Evolutionary conservation across 1,140 invertebrate genomes (phyloP), one percentile per base, ranked within the genome.

Genomic region (Drosophila chauvacae): DNA sequence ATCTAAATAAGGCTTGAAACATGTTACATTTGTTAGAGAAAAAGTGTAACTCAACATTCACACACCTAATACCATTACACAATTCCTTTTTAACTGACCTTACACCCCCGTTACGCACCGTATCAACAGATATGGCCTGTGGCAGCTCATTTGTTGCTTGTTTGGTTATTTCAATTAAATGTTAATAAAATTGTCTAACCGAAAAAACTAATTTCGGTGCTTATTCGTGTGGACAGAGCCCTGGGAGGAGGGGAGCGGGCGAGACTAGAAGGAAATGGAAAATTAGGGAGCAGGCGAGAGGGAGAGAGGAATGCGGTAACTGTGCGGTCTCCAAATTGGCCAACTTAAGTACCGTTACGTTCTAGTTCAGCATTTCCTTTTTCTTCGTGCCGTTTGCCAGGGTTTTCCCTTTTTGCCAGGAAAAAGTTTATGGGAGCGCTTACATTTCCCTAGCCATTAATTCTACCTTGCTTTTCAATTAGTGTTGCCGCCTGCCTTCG

Each of bases 291-390:
- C 42, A 4, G 10, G 18, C 6, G 14, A 39, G 2, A n/a, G 7
- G 5, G 42, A 14, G 42, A 35, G 23, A 20, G 26, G n/a, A 11
- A 50, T 50, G 37, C 44, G 48, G 57, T 74, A 55, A 70, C 57
- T 69, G 59, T 75, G 57, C 79, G 65, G 74, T 76, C 78, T 76
- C 63, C 88, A 86, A 90, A 90, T 90, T 90, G 86, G 86, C 82
- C 48, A 90, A 90, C 86, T 90, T 90, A 90, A 90, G 86, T 90
- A 71, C 86, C 87, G 77, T 90, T 82, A 80, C 87, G 86, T 86
- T 86, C 80, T 77, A 86, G 85, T 81, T 86, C 13, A 44, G 48
- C 33, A 30, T 75, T 80, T 75, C 51, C 59, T 71, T 78, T 73
- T 60, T 60, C 56, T 70, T 64, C 56, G 33, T 39, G 71, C 48